Percentiles rank a stretch among this genome's conserved stretches.
Conservation (phyloP, 2,888 invertebrate species). For the Aphelenchoides bicaudatus region DNA sequence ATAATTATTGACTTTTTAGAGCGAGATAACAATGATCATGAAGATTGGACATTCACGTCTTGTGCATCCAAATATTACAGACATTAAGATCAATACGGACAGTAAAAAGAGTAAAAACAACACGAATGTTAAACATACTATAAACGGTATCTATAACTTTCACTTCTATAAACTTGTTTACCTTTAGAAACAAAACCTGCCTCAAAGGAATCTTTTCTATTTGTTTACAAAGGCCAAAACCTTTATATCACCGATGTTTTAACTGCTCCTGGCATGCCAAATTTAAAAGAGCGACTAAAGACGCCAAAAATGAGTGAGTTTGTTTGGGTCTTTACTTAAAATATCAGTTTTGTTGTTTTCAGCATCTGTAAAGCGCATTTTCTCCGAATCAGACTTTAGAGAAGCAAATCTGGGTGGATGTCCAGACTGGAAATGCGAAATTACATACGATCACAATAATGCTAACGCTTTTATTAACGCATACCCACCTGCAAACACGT, state of each 20-base stretch:
- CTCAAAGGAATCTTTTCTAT: background rate
- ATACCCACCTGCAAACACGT: background rate
- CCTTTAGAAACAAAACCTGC: no score
- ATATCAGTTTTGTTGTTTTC: background rate
- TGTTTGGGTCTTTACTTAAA: background rate
- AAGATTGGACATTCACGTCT: no score
- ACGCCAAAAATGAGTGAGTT: background rate
- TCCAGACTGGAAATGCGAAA: constrained; percentile 57
- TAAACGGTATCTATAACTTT: no score
- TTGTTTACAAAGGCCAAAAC: constrained; percentile 15
- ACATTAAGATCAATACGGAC: no score
- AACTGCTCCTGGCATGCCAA: background rate
- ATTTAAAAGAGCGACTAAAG: constrained; percentile 7
- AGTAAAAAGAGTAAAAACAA: no score
- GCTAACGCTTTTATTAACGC: constrained; percentile 19
- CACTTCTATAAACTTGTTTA: no score
- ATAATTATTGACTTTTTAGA: no score
- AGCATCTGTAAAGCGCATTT: constrained; percentile 7
- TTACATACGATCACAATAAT: constrained; percentile 30
- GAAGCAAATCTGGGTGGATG: constrained; percentile 47
- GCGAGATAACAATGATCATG: no score
- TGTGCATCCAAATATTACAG: no score
- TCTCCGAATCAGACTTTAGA: constrained; percentile 23
- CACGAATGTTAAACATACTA: no score
- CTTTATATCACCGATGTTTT: constrained; percentile 19